Conservation (phyloP, 2,113 vertebrate genomes). For the Pygoscelis adeliae region DNA sequence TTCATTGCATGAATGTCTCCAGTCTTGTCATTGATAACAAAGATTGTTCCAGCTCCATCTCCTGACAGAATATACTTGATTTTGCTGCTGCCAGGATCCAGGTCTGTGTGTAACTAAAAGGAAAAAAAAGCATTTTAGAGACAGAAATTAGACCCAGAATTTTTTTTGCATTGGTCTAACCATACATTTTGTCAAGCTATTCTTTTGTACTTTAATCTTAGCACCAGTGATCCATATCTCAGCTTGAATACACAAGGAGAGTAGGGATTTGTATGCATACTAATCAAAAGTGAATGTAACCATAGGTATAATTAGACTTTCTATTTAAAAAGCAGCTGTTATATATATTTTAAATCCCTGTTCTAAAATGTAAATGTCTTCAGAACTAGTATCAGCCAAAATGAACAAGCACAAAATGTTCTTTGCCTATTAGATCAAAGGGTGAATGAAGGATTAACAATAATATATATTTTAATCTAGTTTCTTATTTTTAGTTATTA, state of each 20-base stretch:
- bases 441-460: neutral
- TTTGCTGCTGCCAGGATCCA: slow-evolving; percentile 89
- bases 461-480: neutral
- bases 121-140: slow-evolving; percentile 24
- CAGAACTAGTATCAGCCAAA: neutral
- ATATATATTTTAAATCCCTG: slow-evolving; percentile 19
- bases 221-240: neutral
- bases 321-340: slow-evolving; percentile 51
- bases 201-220: neutral
- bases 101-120: slow-evolving; percentile 93
- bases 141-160: neutral
- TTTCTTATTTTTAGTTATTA: neutral
- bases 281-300: slow-evolving; percentile 52
- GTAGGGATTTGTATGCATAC: neutral
- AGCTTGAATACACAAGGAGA: neutral
- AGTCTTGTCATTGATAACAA: slow-evolving; percentile 95
- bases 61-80: slow-evolving; percentile 95
- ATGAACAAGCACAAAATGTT: neutral
- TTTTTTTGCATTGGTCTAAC: neutral
- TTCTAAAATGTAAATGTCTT: slow-evolving; percentile 13
- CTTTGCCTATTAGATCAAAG: neutral
- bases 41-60: slow-evolving; percentile 97
- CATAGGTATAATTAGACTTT: slow-evolving; percentile 52
- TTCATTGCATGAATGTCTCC: slow-evolving; percentile 99
- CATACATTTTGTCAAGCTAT: neutral